These are phyloP conservation scores for Standfussiana lucernea DNA, from an alignment of 2,888 invertebrate genomes.

Conservation along the genomic window DNA sequence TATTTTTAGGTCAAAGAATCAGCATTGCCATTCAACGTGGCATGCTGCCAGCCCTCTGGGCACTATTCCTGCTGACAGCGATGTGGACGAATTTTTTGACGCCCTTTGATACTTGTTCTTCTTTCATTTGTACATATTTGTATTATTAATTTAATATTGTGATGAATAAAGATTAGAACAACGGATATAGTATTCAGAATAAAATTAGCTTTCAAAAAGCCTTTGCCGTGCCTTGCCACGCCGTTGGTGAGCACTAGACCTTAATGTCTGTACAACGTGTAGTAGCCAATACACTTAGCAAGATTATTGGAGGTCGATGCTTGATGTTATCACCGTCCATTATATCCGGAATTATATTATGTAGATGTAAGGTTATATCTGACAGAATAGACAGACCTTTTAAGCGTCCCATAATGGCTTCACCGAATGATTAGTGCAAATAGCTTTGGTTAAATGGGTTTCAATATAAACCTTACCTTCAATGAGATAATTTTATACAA, in stretches of 20 bases:
- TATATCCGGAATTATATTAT: constrained; percentile 31
- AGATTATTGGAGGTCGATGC: constrained; percentile 40
- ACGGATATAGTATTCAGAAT: no score
- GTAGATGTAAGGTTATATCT: constrained; percentile 17
- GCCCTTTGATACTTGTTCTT: no score
- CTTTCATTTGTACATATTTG: no score
- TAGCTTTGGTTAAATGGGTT: not conserved
- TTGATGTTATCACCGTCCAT: constrained; percentile 47
- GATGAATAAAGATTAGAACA: no score
- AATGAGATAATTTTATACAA: not conserved
- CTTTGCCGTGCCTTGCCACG: not conserved
- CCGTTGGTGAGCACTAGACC: not conserved
- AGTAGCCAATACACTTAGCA: constrained; percentile 46
- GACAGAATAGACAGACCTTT: constrained; percentile 26
- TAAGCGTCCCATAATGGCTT: constrained; percentile 2
- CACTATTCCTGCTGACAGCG: no score
- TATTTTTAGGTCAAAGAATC: no score
- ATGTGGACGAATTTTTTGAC: no score
- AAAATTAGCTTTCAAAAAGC: not conserved
- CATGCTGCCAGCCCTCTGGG: no score
- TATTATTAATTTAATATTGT: no score
- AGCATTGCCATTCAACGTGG: no score
- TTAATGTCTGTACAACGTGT: constrained; percentile 23
- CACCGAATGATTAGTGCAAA: not conserved
- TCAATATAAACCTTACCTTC: not conserved